Evolutionary conservation across 2,113 vertebrate species (phyloP), one percentile per base, ranked within the genome.

Genomic region (Carassius auratus): DNA sequence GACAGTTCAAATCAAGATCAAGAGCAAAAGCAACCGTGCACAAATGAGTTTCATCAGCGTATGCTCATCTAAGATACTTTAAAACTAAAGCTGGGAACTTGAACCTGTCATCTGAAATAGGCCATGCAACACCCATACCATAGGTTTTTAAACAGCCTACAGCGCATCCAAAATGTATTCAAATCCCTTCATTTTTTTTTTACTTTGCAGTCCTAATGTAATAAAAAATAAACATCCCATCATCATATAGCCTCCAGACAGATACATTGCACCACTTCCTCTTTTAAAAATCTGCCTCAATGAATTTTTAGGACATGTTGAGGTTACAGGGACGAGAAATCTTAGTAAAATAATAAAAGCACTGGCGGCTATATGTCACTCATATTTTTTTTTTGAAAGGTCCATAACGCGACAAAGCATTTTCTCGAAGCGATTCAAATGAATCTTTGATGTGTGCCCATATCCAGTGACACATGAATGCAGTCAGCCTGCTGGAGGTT

Each of bases 341-440:
- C 74, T 55, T 21, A 9, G 13, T 76, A 30, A 76, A 76, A 76
- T 74, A 48, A 45, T 45, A 74, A 74, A 74, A 74, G 19, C 75
- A 19, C n/a, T 75, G 21, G n/a, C 14, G 14, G 48, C 15, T 26
- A 76, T 55, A 76, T 55, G 74, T 13, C 45, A 55, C 45, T 76
- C 23, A 30, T 55, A 30, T 48, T 38, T 73, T 26, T 26, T 26
- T 76, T 76, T 30, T 2, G 8, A 2, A 21, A 52, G n/a, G 73
- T 52, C 23, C 73, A 76, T 17, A 30, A 45, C 21, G 15, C 23
- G 5, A 76, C n/a, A 52, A 30, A 76, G 48, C 13, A 76, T 52
- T 76, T 30, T 52, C 23, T 52, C 12, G 13, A 76, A 76, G 45
- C 13, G 0, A 76, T 76, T 23, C 45, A 76, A 30, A 76, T 76